Base-by-base conservation (phyloP, 2,113 vertebrate species). In the Gallinago media region DNA sequence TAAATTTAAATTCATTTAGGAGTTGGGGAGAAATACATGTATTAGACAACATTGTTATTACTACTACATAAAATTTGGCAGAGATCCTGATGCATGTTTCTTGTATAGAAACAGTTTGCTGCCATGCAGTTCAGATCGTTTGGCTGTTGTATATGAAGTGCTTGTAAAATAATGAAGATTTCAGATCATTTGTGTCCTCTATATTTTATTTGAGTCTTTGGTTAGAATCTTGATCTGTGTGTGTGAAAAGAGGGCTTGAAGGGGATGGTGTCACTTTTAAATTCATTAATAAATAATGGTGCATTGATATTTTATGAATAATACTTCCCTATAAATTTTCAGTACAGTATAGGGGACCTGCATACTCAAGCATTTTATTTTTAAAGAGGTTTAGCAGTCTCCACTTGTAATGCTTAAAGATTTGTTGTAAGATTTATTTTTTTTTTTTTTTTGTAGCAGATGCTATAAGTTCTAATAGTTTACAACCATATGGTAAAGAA, bases 201-300 rank as follows among this genome's bases (percentile, higher is more conserved):
- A 3, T 68, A 27, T 72, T 87, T 82, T 72, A 54, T 89, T 94
- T 75, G 19, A 10, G 3, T 82, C 29, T 92, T 82, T 86, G 56
- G 36, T 89, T 88, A 87, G 87, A 74, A 58, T 78, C 46, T 88
- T 85, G 78, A 68, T 67, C 20, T 84, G 25, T 10, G 5, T 85
- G 47, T 78, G 32, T 91, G 61, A 92, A 93, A 94, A 95, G 31
- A 89, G 17, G 9, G 16, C 1, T 56, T 87, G 4, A 16, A 52
- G 68, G 42, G 22, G 8, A 71, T 63, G 8, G 14, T 88, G 38
- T 79, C 15, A 63, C 25, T 85, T 93, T 29, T 54, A 66, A 86
- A 90, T 92, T 87, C 12, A 85, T 88, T 81, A 92, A 82, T 89
- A 91, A 94, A 52, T 80, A 78, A 88, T 26, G 15, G 40, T 80